Base-by-base conservation (phyloP, 2,113 vertebrate genomes). In the Oncorhynchus masou region DNA sequence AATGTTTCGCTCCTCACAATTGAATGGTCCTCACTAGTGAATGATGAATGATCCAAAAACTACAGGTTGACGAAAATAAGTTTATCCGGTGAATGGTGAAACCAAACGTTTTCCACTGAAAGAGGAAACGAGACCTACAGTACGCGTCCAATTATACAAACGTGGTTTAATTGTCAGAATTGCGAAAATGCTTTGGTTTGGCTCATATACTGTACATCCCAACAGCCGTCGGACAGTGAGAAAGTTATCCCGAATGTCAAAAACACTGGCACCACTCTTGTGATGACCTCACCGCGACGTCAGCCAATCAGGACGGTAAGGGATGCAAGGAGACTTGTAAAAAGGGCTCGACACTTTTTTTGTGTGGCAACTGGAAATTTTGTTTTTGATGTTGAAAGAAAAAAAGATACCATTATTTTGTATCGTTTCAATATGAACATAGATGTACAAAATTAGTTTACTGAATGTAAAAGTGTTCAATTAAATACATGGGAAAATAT, bases 271-370 rank as follows among this genome's bases (percentile, higher is more conserved):
- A 51, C 71, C 60, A 27, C 62, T 73, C 49, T 71, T n/a, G 51
- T 45, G 13, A 73, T 81, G 79, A 84, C 71, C 51, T 82, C 83
- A 83, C 60, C 49, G 54, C 62, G 3, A 24, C 22, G 13, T 34
- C 49, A 80, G 69, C 74, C 84, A 75, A 85, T 85, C 39, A 79
- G 62, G 70, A 31, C 34, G 34, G 73, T 57, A 51, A 68, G 34
- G 65, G 54, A 49, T 74, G 73, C 60, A 66, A 74, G 39, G 31
- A 39, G 60, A 74, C 34, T 62, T 66, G 27, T n/a, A 62, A 24
- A 22, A 22, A 54, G 51, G 15, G 16, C 51, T 54, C 51, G 51
- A 54, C 16, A 54, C 51, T 54, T 13, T 54, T 54, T 54, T 54
- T 54, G 39, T 54, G 11, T 51, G 51, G 51, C 16, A 15, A 54